phyloP scores from a whole-genome alignment of 2,888 invertebrate species.

The Stenichneumon culpator region DNA sequence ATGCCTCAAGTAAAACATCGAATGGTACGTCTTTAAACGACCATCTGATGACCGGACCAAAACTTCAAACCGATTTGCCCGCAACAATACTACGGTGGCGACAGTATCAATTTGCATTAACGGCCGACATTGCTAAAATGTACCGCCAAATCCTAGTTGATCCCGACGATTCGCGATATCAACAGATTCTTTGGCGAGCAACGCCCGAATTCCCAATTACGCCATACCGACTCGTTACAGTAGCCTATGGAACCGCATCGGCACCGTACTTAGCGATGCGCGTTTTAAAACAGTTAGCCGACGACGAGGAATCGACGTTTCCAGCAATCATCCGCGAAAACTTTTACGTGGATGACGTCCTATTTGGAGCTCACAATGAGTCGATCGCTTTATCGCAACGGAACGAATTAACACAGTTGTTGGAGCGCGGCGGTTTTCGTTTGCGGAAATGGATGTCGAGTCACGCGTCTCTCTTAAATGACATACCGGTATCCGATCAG shows the following conservation, averaged over 20 bases:
- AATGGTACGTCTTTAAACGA: conserved; percentile 56
- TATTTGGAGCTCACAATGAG: conserved; percentile 39
- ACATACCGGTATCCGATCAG: conserved; percentile 17
- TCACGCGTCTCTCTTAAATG: conserved; percentile 27
- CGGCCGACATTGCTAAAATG: conserved; percentile 56
- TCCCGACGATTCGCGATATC: conserved; percentile 10
- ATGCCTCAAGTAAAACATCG: conserved; percentile 52
- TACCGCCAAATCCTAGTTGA: conserved; percentile 54
- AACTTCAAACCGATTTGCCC: conserved; percentile 38
- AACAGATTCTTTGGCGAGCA: conserved; percentile 8
- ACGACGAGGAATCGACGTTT: background rate
- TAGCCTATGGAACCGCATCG: background rate
- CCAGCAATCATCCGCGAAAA: conserved; percentile 54
- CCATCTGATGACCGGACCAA: conserved; percentile 48
- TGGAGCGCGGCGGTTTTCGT: conserved; percentile 21
- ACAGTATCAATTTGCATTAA: conserved; percentile 21
- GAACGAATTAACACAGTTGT: conserved; percentile 3
- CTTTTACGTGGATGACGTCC: conserved; percentile 69
- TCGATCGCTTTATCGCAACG: background rate
- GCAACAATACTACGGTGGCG: conserved; percentile 42
- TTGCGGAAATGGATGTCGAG: conserved; percentile 14
- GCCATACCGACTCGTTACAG: conserved; percentile 34
- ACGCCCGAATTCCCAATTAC: background rate
- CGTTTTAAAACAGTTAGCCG: background rate
- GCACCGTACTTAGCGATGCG: background rate